phyloP scores from a whole-genome alignment of 2,888 invertebrate genomes.

The Ophion ventricosus region DNA sequence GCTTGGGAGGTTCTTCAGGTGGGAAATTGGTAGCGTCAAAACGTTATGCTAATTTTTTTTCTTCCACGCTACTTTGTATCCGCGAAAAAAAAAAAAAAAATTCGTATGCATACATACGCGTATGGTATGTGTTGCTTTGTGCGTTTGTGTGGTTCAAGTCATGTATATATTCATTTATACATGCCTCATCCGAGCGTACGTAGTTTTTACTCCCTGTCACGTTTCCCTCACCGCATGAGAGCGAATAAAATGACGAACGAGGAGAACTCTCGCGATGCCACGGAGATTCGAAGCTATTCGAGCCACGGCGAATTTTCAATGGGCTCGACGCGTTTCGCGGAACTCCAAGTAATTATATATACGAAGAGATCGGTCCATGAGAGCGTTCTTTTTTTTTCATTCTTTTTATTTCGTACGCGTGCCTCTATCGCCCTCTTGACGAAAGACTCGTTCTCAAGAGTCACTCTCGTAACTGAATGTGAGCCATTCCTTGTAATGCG shows the following conservation, averaged over 20 bases:
- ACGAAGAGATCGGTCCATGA: constrained; percentile 43
- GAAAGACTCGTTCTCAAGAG: constrained; percentile 35
- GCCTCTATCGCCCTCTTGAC: constrained; percentile 30
- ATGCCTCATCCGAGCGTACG: constrained; percentile 8
- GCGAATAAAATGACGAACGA: constrained; percentile 56
- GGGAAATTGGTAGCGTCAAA: constrained; percentile 19
- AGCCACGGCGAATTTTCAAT: constrained; percentile 64
- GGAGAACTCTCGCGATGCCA: constrained; percentile 10
- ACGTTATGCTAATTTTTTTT: background rate
- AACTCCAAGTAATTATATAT: constrained; percentile 62
- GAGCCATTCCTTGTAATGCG: constrained; percentile 9
- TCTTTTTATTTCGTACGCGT: constrained; percentile 49
- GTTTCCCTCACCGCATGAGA: constrained; percentile 25
- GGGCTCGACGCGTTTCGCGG: constrained; percentile 62
- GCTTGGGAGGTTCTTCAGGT: background rate
- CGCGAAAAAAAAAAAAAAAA: background rate
- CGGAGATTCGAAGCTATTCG: constrained; percentile 58
- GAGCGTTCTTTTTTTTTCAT: constrained; percentile 14
- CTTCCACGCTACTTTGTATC: background rate
- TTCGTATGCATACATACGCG: background rate
- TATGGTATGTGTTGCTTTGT: background rate
- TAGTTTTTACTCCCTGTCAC: constrained; percentile 38
- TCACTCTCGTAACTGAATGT: background rate
- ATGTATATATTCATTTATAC: constrained; percentile 54
- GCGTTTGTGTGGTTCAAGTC: constrained; percentile 15